Base-by-base conservation (phyloP, 2,797 vertebrate genomes). In the Picus viridis region DNA sequence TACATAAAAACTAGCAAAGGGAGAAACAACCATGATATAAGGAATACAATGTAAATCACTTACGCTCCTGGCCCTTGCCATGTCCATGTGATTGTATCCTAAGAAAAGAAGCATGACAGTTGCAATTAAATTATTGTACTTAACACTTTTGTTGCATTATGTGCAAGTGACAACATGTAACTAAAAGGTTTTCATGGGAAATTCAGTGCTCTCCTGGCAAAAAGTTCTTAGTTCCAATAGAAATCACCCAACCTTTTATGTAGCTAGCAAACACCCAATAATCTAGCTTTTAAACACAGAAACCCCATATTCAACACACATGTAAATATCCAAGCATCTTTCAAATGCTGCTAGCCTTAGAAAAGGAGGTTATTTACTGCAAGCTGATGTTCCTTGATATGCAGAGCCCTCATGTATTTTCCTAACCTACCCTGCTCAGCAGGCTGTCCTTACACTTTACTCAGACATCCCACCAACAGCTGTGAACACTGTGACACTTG, bases 11-110 rank as follows among this genome's bases (percentile, higher is more conserved):
- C 7, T 22, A 85, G 54, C 10, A 13, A 84, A 70, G n/a, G 10
- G 84, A 87, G 89, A 89, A 88, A 92, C 20, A 8, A 29, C 29
- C 54, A 61, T 6, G 10, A 68, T 30, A 51, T 34, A 92, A 89
- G 39, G 22, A 94, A 24, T 58, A 71, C 49, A 94, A 92, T 15
- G 12, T 13, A 70, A 56, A 70, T 9, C 15, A 99, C 99, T 99
- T 97, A 99, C 99, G 99, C 99, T 98, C 99, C 98, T 18, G 99
- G 99, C 8, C 99, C 99, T 96, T 99, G 99, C 99, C 99, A 99
- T 0, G 99, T 99, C 99, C 99, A 99, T 2, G 99, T 99, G 95
- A 99, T 99, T 22, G 99, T 98, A 95, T 99, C 99, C 99, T 99
- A 94, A 62, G 56, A 76, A 96, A 70, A 77, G 53, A 84, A 69